A percentile compares a stretch with the other conserved stretches of the same genome.
phyloP scores from a whole-genome alignment of 1,140 invertebrate genomes.

The Apis laboriosa region DNA sequence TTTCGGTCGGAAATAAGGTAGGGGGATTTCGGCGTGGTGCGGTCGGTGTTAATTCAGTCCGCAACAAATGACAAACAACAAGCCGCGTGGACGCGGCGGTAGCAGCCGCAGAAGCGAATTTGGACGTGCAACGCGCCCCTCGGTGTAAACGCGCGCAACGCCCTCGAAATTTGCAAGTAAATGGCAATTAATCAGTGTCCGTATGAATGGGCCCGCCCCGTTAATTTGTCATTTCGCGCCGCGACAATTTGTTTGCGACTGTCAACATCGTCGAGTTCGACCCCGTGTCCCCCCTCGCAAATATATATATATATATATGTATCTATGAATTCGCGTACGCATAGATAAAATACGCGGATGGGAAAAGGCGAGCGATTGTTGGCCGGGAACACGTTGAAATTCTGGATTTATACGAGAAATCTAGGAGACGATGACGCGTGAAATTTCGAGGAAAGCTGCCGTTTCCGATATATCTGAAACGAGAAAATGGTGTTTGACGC shows the following conservation, averaged over 20 bases:
- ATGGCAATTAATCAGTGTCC: slow-evolving; percentile 79
- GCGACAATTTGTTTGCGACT: slow-evolving; percentile 73
- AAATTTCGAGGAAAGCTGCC: too few relatives aligned
- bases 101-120: slow-evolving; percentile 27
- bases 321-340: background rate
- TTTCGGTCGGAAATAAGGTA: background rate
- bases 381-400: background rate
- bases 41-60: slow-evolving; percentile 59
- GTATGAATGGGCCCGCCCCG: slow-evolving; percentile 73
- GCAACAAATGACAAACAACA: slow-evolving; percentile 71
- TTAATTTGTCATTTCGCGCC: slow-evolving; percentile 76
- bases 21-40: slow-evolving; percentile 5
- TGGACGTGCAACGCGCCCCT: background rate
- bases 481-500: too few relatives aligned
- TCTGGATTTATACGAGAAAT: too few relatives aligned
- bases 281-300: slow-evolving; percentile 27
- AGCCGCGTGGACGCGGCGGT: slow-evolving; percentile 58
- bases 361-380: background rate
- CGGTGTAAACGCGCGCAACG: slow-evolving; percentile 67
- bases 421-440: too few relatives aligned
- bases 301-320: background rate
- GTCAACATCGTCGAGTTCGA: slow-evolving; percentile 58
- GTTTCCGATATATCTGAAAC: too few relatives aligned
- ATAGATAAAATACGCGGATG: too few relatives aligned
- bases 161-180: slow-evolving; percentile 79